phyloP scores from a whole-genome alignment of 2,113 vertebrate genomes.

The Ceyx melanurus region DNA sequence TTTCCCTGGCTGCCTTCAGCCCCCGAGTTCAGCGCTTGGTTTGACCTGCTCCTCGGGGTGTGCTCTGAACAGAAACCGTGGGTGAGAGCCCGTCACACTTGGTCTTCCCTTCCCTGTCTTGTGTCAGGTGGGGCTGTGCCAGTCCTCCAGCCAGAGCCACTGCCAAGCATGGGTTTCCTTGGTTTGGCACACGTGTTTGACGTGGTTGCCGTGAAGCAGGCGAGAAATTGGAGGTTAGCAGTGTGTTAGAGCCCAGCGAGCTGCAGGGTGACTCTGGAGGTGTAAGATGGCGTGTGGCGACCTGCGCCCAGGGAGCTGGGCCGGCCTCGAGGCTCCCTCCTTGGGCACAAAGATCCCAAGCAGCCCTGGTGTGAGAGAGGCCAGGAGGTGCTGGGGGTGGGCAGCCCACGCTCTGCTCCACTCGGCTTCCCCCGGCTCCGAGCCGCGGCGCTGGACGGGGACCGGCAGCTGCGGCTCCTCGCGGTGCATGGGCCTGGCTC shows the following conservation, averaged over 20 bases:
- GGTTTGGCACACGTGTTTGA: not conserved
- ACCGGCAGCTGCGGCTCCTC: not conserved
- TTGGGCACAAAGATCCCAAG: not conserved
- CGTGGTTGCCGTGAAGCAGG: not conserved
- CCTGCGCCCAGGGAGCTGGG: not conserved
- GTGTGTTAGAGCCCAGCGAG: not conserved
- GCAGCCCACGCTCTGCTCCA: not conserved
- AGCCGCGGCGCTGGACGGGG: not conserved
- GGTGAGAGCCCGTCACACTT: not conserved
- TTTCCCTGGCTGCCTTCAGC: not conserved
- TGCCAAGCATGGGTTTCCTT: constrained; percentile 1
- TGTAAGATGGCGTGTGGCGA: not conserved
- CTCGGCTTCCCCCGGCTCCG: fast-evolving
- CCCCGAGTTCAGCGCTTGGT: not conserved
- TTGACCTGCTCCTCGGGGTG: not conserved
- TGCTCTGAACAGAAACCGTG: not conserved
- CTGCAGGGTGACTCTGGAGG: not conserved
- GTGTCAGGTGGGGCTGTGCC: not conserved
- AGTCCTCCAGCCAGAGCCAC: not conserved
- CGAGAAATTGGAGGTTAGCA: constrained; percentile 6
- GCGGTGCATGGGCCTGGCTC: not conserved
- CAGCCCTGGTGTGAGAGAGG: not conserved
- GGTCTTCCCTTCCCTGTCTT: not conserved
- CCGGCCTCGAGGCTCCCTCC: not conserved
- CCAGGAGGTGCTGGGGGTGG: not conserved